Evolutionary conservation across 2,113 vertebrate genomes (phyloP).

Genomic region (Chaetodon trifascialis): DNA sequence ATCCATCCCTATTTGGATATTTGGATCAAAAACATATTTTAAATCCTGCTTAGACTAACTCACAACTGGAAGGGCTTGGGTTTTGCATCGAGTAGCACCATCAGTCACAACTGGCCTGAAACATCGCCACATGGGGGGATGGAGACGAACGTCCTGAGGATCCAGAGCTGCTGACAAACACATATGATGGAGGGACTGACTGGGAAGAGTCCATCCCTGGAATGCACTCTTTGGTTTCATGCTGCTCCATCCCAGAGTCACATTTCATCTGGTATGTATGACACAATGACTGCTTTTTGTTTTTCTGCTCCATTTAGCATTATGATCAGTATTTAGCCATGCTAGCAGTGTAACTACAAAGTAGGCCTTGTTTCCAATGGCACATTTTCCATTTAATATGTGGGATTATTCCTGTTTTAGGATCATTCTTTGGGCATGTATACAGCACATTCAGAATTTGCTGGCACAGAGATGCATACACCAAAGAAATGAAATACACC

Average conservation of each 20-base stretch:
- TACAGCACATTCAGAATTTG: no score
- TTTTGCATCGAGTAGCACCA: background rate
- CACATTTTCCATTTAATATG: no score
- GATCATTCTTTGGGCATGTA: no score
- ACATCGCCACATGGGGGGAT: conserved; percentile 1
- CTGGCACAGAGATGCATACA: no score
- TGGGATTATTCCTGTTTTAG: no score
- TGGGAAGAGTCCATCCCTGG: conserved; percentile 48
- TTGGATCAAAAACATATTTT: conserved; percentile 1
- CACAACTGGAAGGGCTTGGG: conserved; percentile 11
- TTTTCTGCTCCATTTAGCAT: conserved; percentile 13
- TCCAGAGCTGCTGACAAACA: conserved; percentile 54
- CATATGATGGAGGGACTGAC: conserved; percentile 54
- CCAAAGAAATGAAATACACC: no score
- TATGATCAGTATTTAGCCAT: background rate
- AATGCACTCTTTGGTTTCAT: conserved; percentile 52
- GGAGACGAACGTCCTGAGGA: conserved; percentile 11
- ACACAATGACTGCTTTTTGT: conserved; percentile 22
- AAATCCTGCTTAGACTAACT: background rate
- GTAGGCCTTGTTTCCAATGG: no score
- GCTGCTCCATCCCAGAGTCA: conserved; percentile 44
- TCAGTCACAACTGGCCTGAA: conserved; percentile 21
- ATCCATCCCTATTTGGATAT: background rate
- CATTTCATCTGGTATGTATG: conserved; percentile 47
- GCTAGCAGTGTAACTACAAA: no score